phyloP scores from a whole-genome alignment of 2,888 invertebrate genomes.

The Pasiphila rectangulata region DNA sequence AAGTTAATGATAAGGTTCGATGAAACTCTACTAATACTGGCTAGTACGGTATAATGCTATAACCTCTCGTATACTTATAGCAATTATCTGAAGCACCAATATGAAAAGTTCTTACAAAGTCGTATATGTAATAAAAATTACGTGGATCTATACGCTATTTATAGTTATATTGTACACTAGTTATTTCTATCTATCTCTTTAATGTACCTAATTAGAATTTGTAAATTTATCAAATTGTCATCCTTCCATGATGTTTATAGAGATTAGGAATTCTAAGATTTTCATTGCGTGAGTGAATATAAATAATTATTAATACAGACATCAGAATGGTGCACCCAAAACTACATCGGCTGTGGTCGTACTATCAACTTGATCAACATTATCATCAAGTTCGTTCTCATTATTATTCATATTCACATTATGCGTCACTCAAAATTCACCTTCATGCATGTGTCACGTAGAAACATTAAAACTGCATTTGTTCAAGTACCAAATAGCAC shows the following conservation, averaged over 20 bases:
- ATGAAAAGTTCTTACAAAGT: slow-evolving; percentile 41
- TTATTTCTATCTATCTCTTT: slow-evolving; percentile 72
- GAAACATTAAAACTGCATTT: slow-evolving; percentile 74
- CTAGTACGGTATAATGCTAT: slow-evolving; percentile 48
- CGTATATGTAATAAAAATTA: slow-evolving; percentile 49
- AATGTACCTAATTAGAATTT: slow-evolving; percentile 69
- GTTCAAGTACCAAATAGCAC: slow-evolving; percentile 75
- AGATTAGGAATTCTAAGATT: slow-evolving; percentile 38
- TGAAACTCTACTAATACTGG: slow-evolving; percentile 25
- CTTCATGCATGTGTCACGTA: slow-evolving; percentile 51
- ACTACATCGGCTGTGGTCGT: too few relatives aligned
- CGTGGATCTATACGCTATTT: slow-evolving; percentile 56
- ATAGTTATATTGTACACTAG: slow-evolving; percentile 65
- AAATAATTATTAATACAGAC: slow-evolving; percentile 5
- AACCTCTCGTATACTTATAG: slow-evolving; percentile 45
- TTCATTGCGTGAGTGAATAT: slow-evolving; percentile 26
- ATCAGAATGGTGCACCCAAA: too few relatives aligned
- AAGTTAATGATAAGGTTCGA: slow-evolving; percentile 34
- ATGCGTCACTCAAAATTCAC: slow-evolving; percentile 30
- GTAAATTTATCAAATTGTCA: slow-evolving; percentile 70
- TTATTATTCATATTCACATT: slow-evolving; percentile 11
- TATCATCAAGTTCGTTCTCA: neutral
- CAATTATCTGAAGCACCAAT: slow-evolving; percentile 62
- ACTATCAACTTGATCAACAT: slow-evolving; percentile 1
- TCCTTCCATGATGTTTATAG: slow-evolving; percentile 56